Base-by-base conservation (phyloP, 1,140 invertebrate species). In the Coenobita brevimanus region DNA sequence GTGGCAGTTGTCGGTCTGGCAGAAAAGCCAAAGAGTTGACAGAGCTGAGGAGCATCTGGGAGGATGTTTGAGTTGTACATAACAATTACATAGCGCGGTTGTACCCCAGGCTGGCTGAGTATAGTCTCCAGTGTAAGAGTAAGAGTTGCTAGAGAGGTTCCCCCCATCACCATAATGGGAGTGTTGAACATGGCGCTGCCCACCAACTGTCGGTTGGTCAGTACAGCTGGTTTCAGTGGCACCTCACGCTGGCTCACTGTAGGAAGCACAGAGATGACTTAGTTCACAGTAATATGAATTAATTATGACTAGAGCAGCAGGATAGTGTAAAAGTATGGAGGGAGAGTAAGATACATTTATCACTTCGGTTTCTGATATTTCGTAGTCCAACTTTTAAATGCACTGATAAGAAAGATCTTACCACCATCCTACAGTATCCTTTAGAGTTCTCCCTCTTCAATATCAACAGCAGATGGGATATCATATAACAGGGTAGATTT, bases 21-120 rank as follows among this genome's bases (percentile, higher is more conserved):
- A 76, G 76, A 71, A 89, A 89, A 88, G 60, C 91, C 84, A 89
- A 89, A 91, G 21, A 84, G 76, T n/a, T 79, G 33, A n/a, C 73
- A 84, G 3, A 81, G 69, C 15, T 73, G 27, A 2, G 73, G 38
- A 6, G 81, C 81, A 73, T 84, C 91, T 86, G 93, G 92, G 38
- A 89, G 87, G 82, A 90, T 84, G 27, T 89, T 43, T 36, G 83
- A 79, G 79, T 89, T 92, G 89, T 90, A 89, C 15, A 92, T 78
- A 3, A 92, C 90, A 69, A 91, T 89, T 54, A 92, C 89, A 89
- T 88, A 91, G 60, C 89, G 90, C 8, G 92, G 91, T 43, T 93
- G 92, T 24, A 94, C 91, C 21, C 94, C 94, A 33, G 94, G 93
- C 85, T 94, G 93, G 90, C 93, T 92, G 41, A 94, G 91, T 24